A percentile compares a stretch with the other conserved stretches of the same genome.
phyloP scores from a whole-genome alignment of 2,888 invertebrate genomes.

The Andrena camellia region DNA sequence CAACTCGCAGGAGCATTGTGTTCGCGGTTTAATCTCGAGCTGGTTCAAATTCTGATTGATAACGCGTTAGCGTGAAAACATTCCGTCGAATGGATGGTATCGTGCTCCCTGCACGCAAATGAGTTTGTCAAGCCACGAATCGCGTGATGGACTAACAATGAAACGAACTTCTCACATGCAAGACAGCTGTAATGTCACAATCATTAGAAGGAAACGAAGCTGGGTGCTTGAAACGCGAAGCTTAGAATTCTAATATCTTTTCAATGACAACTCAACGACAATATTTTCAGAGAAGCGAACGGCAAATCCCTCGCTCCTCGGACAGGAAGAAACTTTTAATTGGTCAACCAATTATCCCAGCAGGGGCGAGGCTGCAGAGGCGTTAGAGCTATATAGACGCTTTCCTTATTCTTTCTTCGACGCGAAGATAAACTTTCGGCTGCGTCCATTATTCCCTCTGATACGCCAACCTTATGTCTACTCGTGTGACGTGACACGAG shows the following conservation, averaged over 20 bases:
- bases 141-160: background rate
- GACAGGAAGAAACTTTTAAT: slow-evolving; percentile 69
- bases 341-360: slow-evolving; percentile 67
- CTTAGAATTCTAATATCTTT: slow-evolving; percentile 2
- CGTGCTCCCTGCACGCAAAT: slow-evolving; percentile 25
- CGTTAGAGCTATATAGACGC: slow-evolving; percentile 24
- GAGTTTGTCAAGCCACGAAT: slow-evolving; percentile 10
- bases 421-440: slow-evolving; percentile 48
- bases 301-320: slow-evolving; percentile 50
- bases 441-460: slow-evolving; percentile 10
- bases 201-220: background rate
- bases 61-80: slow-evolving; percentile 50
- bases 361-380: slow-evolving; percentile 4
- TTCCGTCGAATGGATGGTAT: slow-evolving; percentile 10
- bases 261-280: background rate
- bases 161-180: background rate
- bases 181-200: background rate
- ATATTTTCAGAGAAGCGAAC: slow-evolving; percentile 46
- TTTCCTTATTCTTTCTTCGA: slow-evolving; percentile 55
- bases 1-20: slow-evolving; percentile 3
- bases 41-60: slow-evolving; percentile 47
- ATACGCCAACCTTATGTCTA: background rate
- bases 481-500: slow-evolving; percentile 2
- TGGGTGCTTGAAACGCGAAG: background rate
- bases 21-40: slow-evolving; percentile 22